Conservation (phyloP, 2,797 vertebrate species). For the Dipus sagitta region DNA sequence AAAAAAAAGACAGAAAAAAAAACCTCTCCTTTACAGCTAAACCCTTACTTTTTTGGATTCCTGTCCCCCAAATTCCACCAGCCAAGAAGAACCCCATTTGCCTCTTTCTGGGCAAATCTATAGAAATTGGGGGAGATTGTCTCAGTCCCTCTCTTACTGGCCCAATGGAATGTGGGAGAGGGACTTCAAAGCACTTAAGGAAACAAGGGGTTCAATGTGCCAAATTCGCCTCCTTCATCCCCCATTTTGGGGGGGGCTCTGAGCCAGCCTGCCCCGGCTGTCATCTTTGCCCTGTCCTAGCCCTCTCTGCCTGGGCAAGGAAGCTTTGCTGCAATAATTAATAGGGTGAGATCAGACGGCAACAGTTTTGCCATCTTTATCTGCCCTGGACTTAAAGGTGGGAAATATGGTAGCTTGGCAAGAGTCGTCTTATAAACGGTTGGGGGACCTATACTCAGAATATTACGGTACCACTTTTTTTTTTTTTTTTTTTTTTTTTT, state of each 20-base stretch:
- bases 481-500: neutral
- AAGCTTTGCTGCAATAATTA: constrained; percentile 78
- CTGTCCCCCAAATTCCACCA: constrained; percentile 76
- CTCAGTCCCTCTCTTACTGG: constrained; percentile 11
- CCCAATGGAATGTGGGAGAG: constrained; percentile 39
- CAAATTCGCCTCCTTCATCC: constrained; percentile 79
- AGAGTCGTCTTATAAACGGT: constrained; percentile 20
- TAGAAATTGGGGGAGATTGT: constrained; percentile 45
- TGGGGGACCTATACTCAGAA: constrained; percentile 45
- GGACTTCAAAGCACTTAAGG: constrained; percentile 74
- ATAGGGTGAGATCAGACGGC: constrained; percentile 40
- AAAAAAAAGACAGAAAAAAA: constrained; percentile 6
- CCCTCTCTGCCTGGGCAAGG: constrained; percentile 62
- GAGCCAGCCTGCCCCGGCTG: constrained; percentile 77
- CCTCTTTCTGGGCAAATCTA: constrained; percentile 56
- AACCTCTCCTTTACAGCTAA: constrained; percentile 55
- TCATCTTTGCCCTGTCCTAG: constrained; percentile 52
- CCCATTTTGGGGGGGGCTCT: constrained; percentile 71
- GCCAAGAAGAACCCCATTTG: constrained; percentile 75
- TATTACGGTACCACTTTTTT: constrained; percentile 43
- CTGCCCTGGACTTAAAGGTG: constrained; percentile 38
- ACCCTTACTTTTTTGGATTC: constrained; percentile 62
- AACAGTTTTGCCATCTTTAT: constrained; percentile 1
- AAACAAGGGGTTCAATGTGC: constrained; percentile 77
- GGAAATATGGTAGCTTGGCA: constrained; percentile 10